These are phyloP conservation scores for Euphonia xanthogaster DNA, from an alignment of 2,797 vertebrate species.

Conservation along the genomic window DNA sequence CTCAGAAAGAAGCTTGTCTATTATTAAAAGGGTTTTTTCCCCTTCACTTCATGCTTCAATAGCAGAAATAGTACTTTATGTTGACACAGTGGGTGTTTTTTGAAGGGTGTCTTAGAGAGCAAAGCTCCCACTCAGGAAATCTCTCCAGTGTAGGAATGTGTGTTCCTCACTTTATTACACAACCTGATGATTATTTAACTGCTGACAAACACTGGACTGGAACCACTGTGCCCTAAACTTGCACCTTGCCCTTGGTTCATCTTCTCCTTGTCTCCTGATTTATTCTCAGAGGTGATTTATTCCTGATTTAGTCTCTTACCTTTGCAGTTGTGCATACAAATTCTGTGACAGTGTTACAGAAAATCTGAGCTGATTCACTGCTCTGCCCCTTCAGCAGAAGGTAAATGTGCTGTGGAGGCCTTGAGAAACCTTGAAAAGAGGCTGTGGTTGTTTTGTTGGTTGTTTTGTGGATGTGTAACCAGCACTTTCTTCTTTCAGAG, in stretches of 20 bases:
- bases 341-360: fast-evolving
- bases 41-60: background rate
- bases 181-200: background rate
- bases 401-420: background rate
- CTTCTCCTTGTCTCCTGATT: background rate
- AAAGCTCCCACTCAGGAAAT: background rate
- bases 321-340: background rate
- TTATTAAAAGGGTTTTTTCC: fast-evolving
- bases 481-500: background rate
- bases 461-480: fast-evolving
- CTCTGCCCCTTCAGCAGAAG: background rate
- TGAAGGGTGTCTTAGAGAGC: background rate
- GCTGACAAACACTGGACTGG: background rate
- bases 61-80: background rate
- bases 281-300: background rate
- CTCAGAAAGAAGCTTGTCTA: background rate
- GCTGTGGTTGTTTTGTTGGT: background rate
- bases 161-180: background rate
- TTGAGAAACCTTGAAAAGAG: background rate
- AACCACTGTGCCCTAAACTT: background rate
- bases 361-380: background rate
- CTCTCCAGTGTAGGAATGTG: background rate
- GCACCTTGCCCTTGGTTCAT: background rate
- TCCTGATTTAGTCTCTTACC: background rate
- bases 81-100: background rate